A percentile compares a stretch with the other conserved stretches of the same genome.
Conservation (phyloP, 2,888 invertebrate genomes). For the Mesopsocus fuscifrons region DNA sequence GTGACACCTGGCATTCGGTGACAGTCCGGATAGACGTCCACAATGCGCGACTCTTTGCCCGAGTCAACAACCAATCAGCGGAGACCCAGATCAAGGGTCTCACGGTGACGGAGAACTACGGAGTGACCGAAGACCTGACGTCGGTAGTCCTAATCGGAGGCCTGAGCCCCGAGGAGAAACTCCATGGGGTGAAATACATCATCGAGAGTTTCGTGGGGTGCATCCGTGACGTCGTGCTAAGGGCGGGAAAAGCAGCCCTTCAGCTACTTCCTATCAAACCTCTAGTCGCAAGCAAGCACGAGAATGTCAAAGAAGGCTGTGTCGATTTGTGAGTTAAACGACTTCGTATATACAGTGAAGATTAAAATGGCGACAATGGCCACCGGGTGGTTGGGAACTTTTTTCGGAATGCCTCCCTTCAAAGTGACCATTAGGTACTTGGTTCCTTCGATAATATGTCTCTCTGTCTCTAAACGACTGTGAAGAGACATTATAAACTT, state of each 20-base stretch:
- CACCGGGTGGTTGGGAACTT: no score
- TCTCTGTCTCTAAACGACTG: no score
- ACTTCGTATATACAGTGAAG: background rate
- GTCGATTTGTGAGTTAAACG: conserved; percentile 38
- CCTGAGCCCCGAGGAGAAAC: conserved; percentile 68
- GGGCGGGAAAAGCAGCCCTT: conserved; percentile 70
- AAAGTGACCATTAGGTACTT: no score
- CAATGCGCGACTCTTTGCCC: conserved; percentile 62
- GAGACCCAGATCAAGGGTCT: conserved; percentile 70
- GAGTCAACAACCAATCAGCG: conserved; percentile 64
- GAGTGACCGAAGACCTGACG: conserved; percentile 65
- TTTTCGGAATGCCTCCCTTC: no score
- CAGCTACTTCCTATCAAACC: conserved; percentile 65
- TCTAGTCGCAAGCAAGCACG: conserved; percentile 69
- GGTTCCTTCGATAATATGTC: no score
- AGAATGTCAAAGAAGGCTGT: conserved; percentile 79
- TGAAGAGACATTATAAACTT: no score
- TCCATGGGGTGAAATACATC: conserved; percentile 79
- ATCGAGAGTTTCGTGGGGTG: conserved; percentile 87
- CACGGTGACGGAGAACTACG: conserved; percentile 68
- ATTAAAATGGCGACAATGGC: no score
- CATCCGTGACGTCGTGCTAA: conserved; percentile 68
- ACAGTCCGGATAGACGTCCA: conserved; percentile 74
- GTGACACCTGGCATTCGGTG: conserved; percentile 80
- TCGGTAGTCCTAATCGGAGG: conserved; percentile 80